These are phyloP conservation scores for Drosophila persimilis DNA, from an alignment of 1,140 invertebrate species.

Conservation along the genomic window DNA sequence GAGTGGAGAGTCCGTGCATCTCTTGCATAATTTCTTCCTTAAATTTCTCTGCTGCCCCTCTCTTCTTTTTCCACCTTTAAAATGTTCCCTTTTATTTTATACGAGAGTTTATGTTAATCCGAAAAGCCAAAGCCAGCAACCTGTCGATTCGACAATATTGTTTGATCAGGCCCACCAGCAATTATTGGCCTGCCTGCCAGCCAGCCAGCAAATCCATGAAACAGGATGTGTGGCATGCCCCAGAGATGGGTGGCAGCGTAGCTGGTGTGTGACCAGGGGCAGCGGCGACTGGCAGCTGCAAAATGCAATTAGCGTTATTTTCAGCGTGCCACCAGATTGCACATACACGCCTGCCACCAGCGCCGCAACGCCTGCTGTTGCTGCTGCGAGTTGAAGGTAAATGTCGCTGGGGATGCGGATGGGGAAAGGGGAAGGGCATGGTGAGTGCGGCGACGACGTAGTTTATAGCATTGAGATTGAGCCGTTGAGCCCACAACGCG, in stretches of 20 bases:
- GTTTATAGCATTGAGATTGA: conserved; percentile 77
- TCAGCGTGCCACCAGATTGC: conserved; percentile 67
- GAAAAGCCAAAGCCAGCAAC: conserved; percentile 23
- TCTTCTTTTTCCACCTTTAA: no score
- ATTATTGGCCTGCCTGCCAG: background rate
- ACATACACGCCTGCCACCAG: conserved; percentile 59
- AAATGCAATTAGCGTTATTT: conserved; percentile 76
- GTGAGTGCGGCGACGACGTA: conserved; percentile 53
- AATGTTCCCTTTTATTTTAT: no score
- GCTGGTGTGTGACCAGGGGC: conserved; percentile 1
- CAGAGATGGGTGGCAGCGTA: no score
- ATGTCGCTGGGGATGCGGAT: conserved; percentile 26
- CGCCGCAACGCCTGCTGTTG: background rate
- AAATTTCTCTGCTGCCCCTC: no score
- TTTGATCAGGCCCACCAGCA: conserved; percentile 12
- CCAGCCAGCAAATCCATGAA: background rate
- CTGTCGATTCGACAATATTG: conserved; percentile 44
- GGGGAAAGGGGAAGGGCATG: background rate
- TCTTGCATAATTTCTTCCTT: no score
- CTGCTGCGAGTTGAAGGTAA: conserved; percentile 66
- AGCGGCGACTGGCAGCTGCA: conserved; percentile 44
- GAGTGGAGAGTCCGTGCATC: no score
- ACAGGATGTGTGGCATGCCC: conserved; percentile 1
- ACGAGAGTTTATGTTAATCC: conserved; percentile 20
- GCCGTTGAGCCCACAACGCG: conserved; percentile 44